Evolutionary conservation across 2,888 invertebrate species (phyloP), one percentile per base, ranked within the genome.

Genomic region (Saturnia japonica): DNA sequence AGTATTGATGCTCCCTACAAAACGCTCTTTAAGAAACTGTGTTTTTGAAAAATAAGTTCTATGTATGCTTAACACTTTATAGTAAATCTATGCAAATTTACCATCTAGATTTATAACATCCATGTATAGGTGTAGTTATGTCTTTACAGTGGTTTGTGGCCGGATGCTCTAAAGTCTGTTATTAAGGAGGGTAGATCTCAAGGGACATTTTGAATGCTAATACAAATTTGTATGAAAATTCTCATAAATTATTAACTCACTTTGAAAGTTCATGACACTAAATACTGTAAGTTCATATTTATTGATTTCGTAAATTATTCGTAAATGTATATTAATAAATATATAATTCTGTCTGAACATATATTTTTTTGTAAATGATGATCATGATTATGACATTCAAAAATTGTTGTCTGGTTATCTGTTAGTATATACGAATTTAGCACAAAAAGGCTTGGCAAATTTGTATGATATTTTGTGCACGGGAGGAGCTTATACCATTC

Each of bases 161-260:
- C 86, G 88, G 87, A 87, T 81, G 82, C 78, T 74, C 71, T 74
- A 77, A 82, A 83, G 82, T 73, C 76, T 54, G 51, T 51, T 79
- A 68, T 47, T 51, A 51, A 57, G 54, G 60, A 68, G 71, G 68
- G 68, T 51, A 77, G 77, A 81, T 79, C 79, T 76, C 76, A 68
- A 70, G 79, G 80, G 79, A 82, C 77, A 75, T 70, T 72, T 73
- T 71, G 70, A 51, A 22, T 54, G 3, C 19, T 62, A 70, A 25
- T n/a, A 64, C n/a, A 64, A 40, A 64, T 64, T 40, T 64, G 40
- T 40, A 40, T n/a, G 64, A 40, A 64, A 64, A 40, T 64, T 34
- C n/a, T 19, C 34, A 40, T 62, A 62, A 40, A 34, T 62, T 16
- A 28, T 60, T 28, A 22, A 40, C 19, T 19, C 8, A n/a, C 1